These are phyloP conservation scores for Megaustenia siamemsis DNA, from an alignment of 2,888 invertebrate species.

Conservation along the genomic window DNA sequence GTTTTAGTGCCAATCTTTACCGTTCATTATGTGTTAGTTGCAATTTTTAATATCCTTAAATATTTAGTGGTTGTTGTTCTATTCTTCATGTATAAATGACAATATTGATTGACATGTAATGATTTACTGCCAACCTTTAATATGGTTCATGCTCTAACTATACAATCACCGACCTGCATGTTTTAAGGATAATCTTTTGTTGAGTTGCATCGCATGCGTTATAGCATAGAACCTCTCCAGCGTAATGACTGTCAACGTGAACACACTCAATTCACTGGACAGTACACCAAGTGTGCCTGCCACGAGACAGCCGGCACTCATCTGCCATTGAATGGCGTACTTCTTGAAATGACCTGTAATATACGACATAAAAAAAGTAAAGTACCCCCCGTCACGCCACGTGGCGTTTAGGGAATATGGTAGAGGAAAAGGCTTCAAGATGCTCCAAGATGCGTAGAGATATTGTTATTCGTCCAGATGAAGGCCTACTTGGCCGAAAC, in stretches of 20 bases:
- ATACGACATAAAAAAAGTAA: too few relatives aligned
- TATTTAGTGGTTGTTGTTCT: too few relatives aligned
- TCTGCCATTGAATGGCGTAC: slow-evolving; percentile 98
- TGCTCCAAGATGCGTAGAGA: too few relatives aligned
- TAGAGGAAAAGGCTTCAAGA: too few relatives aligned
- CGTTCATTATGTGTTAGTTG: too few relatives aligned
- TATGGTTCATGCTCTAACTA: too few relatives aligned
- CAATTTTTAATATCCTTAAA: too few relatives aligned
- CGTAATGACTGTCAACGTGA: slow-evolving; percentile 96
- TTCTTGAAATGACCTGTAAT: slow-evolving; percentile 90
- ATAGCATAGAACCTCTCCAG: slow-evolving; percentile 94
- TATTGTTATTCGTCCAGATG: too few relatives aligned
- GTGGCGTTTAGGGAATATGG: too few relatives aligned
- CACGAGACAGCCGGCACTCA: slow-evolving; percentile 93
- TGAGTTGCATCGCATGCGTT: slow-evolving; percentile 97
- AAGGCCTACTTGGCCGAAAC: too few relatives aligned
- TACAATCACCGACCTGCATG: slow-evolving; percentile 89
- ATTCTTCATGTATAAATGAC: neutral
- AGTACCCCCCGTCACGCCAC: too few relatives aligned
- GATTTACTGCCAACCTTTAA: neutral
- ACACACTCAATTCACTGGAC: slow-evolving; percentile 95
- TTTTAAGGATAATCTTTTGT: slow-evolving; percentile 93
- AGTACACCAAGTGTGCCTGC: slow-evolving; percentile 97
- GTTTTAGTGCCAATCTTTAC: too few relatives aligned
- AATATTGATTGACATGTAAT: neutral